Evolutionary conservation across 2,888 invertebrate genomes (phyloP), one percentile per base, ranked within the genome.

Genomic region (Caenorhabditis angaria): DNA sequence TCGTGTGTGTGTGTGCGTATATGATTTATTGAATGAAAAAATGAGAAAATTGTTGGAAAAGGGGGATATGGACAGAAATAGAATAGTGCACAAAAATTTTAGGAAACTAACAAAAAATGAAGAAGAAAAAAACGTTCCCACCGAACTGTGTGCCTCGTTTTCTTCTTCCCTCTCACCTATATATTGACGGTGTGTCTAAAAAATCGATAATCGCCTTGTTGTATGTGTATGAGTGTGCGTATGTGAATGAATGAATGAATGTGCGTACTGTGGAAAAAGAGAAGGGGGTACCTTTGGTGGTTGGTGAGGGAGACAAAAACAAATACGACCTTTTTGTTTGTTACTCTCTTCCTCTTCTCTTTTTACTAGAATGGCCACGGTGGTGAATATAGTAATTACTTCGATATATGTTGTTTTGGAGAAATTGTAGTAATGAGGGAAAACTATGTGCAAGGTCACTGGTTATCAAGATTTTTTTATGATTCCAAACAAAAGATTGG

Each of bases 271-370:
- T 41, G 41, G 41, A 41, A 14, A 41, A 10, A 10, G 32, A 8
- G 32, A 10, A n/a, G n/a, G n/a, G n/a, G n/a, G n/a, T n/a, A n/a
- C n/a, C n/a, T n/a, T 12, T 41, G 41, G 41, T 41, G 41, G 41
- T 41, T 41, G 41, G 41, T 14, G 41, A 41, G n/a, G n/a, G n/a
- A n/a, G n/a, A n/a, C 10, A 41, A 41, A 12, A 41, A 41, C 10
- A 18, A 41, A 41, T 41, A 41, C 41, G 41, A 41, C 41, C 41
- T 41, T 41, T 41, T 32, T 32, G 32, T 32, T 32, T 41, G 41
- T 41, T 41, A n/a, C n/a, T n/a, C n/a, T n/a, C n/a, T n/a, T n/a
- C n/a, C n/a, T n/a, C n/a, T n/a, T n/a, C n/a, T n/a, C n/a, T n/a
- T n/a, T n/a, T n/a, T n/a, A n/a, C n/a, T n/a, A n/a, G n/a, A n/a